Evolutionary conservation across 2,888 invertebrate species (phyloP), one percentile per base, ranked within the genome.

Genomic region (Cetonia aurata): DNA sequence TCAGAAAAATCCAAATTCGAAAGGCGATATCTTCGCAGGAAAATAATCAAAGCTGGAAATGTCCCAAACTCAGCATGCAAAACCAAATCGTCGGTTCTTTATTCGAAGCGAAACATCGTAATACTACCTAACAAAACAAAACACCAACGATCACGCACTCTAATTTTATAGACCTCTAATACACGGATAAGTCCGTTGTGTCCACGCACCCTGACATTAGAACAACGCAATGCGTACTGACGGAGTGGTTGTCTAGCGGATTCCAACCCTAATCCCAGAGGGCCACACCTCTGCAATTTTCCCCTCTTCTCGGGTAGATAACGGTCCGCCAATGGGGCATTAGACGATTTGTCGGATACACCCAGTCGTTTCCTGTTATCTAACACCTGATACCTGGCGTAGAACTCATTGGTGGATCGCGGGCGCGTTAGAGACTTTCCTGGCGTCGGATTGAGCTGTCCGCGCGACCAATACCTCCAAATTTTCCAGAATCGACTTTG

Each of bases 361-460:
- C 80, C 80, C 77, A 74, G 73, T 72, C 68, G 75, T 76, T 77
- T 62, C 79, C 77, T 77, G 77, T 77, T 78, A 76, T 81, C 80
- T 80, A 80, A 79, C 80, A 82, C 81, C 80, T 83, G 81, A 79
- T 75, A 77, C 78, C 77, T 74, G 77, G 3, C 31, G 31, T 31
- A 25, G 71, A 71, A 59, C 71, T 70, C 50, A 73, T 73, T 75
- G 72, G 79, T 81, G 80, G 80, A 79, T 72, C 62, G 69, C 41
- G 46, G 46, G 19, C 55, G 37, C 57, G 46, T 48, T 15, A 33
- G 44, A 25, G 25, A 4, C 25, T 25, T 25, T 62, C 33, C 31
- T 56, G 19, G 62, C 25, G 46, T 52, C 33, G 48, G 53, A 48
- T 17, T 17, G 25, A 42, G n/a, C 15, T 12, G 53, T 13, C 12